These are phyloP conservation scores for Ciconia stormi DNA, from an alignment of 2,113 vertebrate species.

Conservation along the genomic window DNA sequence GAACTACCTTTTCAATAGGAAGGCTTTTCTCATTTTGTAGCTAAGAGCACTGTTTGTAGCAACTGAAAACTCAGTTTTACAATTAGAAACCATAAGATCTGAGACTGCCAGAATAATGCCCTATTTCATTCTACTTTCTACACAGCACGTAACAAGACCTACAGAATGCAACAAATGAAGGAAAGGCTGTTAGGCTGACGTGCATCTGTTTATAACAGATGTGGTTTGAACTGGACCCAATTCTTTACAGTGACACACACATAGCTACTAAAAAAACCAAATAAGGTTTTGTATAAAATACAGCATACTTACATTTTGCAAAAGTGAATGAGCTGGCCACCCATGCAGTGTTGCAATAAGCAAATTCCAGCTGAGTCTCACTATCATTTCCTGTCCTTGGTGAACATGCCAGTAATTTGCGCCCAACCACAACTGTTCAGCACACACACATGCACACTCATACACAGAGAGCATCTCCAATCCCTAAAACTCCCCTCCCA, in stretches of 20 bases:
- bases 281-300: background rate
- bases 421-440: background rate
- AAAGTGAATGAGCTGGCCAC: background rate
- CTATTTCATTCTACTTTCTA: background rate
- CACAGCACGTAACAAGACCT: background rate
- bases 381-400: constrained; percentile 40
- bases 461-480: background rate
- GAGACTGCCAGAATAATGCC: background rate
- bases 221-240: background rate
- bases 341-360: background rate
- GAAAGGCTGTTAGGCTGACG: background rate
- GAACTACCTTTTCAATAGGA: background rate
- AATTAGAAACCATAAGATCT: background rate
- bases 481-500: background rate
- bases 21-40: background rate
- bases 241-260: background rate
- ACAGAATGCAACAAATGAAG: background rate
- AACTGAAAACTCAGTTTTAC: background rate
- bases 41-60: background rate
- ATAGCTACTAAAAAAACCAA: background rate
- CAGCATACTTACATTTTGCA: background rate
- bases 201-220: fast-evolving
- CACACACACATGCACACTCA: background rate
- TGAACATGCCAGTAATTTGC: background rate
- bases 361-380: background rate